Percentiles rank a stretch among this genome's conserved stretches.
phyloP scores from a whole-genome alignment of 2,113 vertebrate genomes.

The human (Homo sapiens) region DNA sequence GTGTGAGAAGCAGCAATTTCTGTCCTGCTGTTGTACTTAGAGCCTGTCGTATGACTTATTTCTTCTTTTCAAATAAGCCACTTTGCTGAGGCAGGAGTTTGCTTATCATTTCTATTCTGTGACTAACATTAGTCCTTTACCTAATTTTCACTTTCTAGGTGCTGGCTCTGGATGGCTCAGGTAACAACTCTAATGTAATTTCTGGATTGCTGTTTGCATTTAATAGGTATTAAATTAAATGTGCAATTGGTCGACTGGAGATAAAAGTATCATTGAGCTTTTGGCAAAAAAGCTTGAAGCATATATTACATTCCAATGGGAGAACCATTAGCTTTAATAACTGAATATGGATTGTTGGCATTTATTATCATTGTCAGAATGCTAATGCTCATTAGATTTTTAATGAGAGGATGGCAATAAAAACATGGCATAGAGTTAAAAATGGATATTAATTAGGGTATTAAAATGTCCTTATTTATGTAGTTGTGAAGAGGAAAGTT shows the following conservation, averaged over 20 bases:
- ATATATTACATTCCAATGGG: slow-evolving; percentile 75
- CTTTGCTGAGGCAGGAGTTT: slow-evolving; percentile 25
- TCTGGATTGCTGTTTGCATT: slow-evolving; percentile 69
- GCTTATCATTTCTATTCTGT: slow-evolving; percentile 23
- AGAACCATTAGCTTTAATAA: slow-evolving; percentile 77
- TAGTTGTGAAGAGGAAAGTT: slow-evolving; percentile 71
- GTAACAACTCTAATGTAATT: slow-evolving; percentile 71
- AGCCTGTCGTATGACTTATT: not conserved
- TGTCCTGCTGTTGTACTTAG: not conserved
- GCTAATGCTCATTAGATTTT: slow-evolving; percentile 80
- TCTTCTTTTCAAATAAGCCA: not conserved
- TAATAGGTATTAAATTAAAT: slow-evolving; percentile 79
- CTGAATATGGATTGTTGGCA: slow-evolving; percentile 72
- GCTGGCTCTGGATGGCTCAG: slow-evolving; percentile 46
- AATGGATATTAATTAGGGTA: slow-evolving; percentile 76
- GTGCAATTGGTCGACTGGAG: slow-evolving; percentile 69
- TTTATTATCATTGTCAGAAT: slow-evolving; percentile 80
- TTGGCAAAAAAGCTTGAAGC: slow-evolving; percentile 67
- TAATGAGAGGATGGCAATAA: slow-evolving; percentile 76
- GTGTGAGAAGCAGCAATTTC: not conserved
- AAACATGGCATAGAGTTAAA: slow-evolving; percentile 75
- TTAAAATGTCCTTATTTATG: slow-evolving; percentile 76
- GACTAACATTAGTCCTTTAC: slow-evolving; percentile 41
- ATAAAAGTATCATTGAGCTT: slow-evolving; percentile 75
- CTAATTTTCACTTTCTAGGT: slow-evolving; percentile 65